Evolutionary conservation across 2,797 vertebrate species (phyloP), one percentile per base, ranked within the genome.

Genomic region (Morus bassanus): DNA sequence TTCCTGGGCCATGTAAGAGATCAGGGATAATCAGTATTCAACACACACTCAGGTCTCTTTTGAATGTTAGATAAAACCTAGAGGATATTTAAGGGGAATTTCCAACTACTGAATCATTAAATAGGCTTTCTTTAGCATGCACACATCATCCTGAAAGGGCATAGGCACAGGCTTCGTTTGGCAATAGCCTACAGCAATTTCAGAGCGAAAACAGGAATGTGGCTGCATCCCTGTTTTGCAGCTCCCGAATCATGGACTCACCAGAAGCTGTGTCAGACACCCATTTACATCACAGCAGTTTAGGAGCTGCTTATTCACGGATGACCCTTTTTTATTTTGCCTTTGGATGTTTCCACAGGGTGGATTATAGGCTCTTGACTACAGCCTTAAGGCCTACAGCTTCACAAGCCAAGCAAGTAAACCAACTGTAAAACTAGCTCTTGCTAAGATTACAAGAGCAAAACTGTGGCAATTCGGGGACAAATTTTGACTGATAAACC

Each of bases 11-110:
- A 46, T 14, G 7, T 22, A 67, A 54, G 31, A 68, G 17, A 75
- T 60, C 27, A 17, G 60, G 35, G 24, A 69, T 46, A 67, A 91
- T 78, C 77, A 78, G 27, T 35, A 77, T 76, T 78, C 79, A 45
- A 24, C 18, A 53, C 28, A 53, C 28, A 57, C 68, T 64, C 33
- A 64, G 28, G 31, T 67, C 25, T 70, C 74, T 74, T 45, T 70
- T 59, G 73, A 88, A 84, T 5, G 2, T 9, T 6, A 53, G 41
- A 7, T 22, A 75, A 19, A 73, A 84, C 65, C 43, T 54, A 51
- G 48, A 77, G 56, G 37, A 91, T 74, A 75, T 86, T 88, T 90
- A 88, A 90, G 61, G 41, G 85, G 82, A 81, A 81, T 84, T 91
- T 93, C 88, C 53, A 91, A 5, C 28, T 60, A 64, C 25, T 48